Evolutionary conservation across 2,113 vertebrate species (phyloP).

Genomic region (Dicrurus megarhynchus): DNA sequence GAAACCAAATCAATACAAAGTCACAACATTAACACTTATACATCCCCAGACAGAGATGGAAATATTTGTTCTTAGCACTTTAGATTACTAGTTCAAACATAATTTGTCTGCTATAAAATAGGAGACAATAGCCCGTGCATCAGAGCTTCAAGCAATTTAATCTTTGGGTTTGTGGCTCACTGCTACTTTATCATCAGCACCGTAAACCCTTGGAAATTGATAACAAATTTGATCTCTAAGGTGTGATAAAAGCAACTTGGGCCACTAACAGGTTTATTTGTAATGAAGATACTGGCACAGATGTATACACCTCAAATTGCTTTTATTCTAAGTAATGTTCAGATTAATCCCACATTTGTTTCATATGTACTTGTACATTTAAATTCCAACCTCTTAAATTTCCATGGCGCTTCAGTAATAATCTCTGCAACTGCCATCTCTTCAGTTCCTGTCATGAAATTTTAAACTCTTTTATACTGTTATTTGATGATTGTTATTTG

Average conservation of each 20-base stretch:
- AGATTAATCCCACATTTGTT: neutral
- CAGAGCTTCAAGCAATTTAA: slow-evolving; percentile 26
- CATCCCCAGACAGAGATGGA: slow-evolving; percentile 45
- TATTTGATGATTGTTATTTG: neutral
- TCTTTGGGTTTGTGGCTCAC: slow-evolving; percentile 33
- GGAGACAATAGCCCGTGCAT: slow-evolving; percentile 15
- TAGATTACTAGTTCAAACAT: slow-evolving; percentile 51
- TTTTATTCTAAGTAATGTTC: neutral
- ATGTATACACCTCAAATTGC: neutral
- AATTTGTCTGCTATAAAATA: slow-evolving; percentile 48
- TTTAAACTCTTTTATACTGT: neutral
- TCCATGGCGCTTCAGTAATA: neutral
- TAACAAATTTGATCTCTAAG: slow-evolving; percentile 44
- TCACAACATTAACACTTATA: slow-evolving; percentile 61
- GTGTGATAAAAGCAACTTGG: neutral
- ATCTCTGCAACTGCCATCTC: neutral
- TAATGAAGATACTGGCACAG: neutral
- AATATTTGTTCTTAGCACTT: slow-evolving; percentile 51
- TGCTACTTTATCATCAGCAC: slow-evolving; percentile 25
- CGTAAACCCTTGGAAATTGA: neutral
- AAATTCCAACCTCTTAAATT: neutral
- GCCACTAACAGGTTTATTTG: slow-evolving; percentile 18
- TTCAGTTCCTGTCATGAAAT: neutral
- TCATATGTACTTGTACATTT: neutral
- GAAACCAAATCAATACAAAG: slow-evolving; percentile 67